Conservation (phyloP, 2,888 invertebrate genomes). For the Liodrosophila aerea region DNA sequence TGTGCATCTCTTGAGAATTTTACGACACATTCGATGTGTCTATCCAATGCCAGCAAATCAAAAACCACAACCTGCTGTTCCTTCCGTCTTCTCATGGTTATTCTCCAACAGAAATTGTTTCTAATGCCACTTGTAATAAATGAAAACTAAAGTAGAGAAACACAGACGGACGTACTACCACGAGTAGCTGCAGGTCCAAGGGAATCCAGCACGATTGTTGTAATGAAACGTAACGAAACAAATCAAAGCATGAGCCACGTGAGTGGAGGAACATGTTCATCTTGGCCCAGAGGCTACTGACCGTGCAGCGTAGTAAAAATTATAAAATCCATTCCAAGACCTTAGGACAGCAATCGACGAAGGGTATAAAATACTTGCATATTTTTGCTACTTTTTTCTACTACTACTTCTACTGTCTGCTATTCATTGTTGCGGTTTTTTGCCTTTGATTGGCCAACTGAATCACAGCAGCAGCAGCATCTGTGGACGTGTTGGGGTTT, state of each 20-base stretch:
- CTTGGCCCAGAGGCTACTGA: constrained; percentile 25
- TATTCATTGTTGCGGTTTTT: constrained; percentile 48
- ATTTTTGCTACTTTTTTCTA: constrained; percentile 41
- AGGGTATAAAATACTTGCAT: constrained; percentile 66
- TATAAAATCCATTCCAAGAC: constrained; percentile 55
- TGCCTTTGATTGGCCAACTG: constrained; percentile 60
- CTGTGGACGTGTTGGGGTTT: constrained; percentile 36
- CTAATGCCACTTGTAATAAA: constrained; percentile 55
- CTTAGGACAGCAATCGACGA: constrained; percentile 12
- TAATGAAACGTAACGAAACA: constrained; percentile 75
- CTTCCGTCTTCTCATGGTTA: constrained; percentile 10
- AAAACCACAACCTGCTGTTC: constrained; percentile 48
- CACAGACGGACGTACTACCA: background rate
- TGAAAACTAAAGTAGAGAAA: constrained; percentile 15
- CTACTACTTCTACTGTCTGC: constrained; percentile 12
- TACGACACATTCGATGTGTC: constrained; percentile 44
- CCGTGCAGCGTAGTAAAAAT: constrained; percentile 37
- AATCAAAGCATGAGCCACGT: constrained; percentile 75
- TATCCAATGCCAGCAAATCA: constrained; percentile 55
- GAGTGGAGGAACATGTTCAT: constrained; percentile 68
- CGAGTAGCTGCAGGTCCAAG: constrained; percentile 6
- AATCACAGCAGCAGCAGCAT: constrained; percentile 24
- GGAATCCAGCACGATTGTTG: constrained; percentile 56
- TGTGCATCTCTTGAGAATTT: constrained; percentile 64
- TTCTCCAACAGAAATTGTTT: constrained; percentile 20